Conservation (phyloP, 2,113 vertebrate genomes). For the Casuarius casuarius region DNA sequence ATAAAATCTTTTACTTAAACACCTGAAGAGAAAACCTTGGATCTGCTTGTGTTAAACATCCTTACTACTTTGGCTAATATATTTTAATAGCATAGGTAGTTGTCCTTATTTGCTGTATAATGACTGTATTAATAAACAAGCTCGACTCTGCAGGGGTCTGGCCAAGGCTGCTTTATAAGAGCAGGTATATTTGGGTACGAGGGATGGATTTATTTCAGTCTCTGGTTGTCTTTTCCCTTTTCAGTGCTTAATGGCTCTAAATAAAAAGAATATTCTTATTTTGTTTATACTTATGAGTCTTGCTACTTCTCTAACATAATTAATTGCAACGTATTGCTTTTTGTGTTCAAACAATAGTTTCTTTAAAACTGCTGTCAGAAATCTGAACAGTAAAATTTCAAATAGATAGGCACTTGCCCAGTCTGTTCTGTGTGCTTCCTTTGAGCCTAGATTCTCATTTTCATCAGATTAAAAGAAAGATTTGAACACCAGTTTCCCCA, state of each 20-base stretch:
- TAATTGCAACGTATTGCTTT: neutral
- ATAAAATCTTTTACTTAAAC: neutral
- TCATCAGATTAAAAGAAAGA: neutral
- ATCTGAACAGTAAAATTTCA: neutral
- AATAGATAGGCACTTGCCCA: accelerated
- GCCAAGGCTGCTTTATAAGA: neutral
- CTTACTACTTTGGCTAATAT: neutral
- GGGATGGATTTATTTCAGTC: neutral
- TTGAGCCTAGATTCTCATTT: neutral
- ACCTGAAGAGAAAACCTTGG: neutral
- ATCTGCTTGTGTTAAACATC: neutral
- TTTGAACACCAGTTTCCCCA: neutral
- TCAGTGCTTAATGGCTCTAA: neutral
- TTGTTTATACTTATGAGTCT: neutral
- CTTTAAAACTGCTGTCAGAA: neutral
- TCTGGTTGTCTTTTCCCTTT: neutral
- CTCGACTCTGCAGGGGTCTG: neutral
- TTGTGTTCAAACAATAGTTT: neutral
- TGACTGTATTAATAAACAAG: neutral
- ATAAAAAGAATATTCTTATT: neutral
- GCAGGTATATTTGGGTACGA: neutral
- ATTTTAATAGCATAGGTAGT: neutral
- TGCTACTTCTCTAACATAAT: neutral
- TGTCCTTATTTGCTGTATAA: neutral
- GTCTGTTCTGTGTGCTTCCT: neutral